Evolutionary conservation across 2,888 invertebrate species (phyloP), one percentile per base, ranked within the genome.

Genomic region (Platycheirus albimanus): DNA sequence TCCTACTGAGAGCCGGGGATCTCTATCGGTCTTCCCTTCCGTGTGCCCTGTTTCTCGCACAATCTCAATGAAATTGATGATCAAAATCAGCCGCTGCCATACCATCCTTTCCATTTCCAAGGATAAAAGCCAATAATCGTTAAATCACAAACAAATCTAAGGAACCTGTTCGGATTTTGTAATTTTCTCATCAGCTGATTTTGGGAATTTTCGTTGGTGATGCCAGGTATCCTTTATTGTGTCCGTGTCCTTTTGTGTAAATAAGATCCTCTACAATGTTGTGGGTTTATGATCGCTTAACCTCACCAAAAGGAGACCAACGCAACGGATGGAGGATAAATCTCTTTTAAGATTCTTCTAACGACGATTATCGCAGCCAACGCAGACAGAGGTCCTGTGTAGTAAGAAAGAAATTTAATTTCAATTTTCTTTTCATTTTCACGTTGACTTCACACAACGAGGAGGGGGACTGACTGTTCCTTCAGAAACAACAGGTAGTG

Each of bases 211-310:
- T 58, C 30, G 11, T 17, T 52, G n/a, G n/a, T n/a, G n/a, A n/a
- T n/a, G n/a, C 17, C 71, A 47, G 56, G 61, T 20, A 78, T 74
- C 69, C 78, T 78, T 78, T 6, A 24, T 4, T 83, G 43, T 77
- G 43, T n/a, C n/a, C n/a, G n/a, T 67, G 49, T 72, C 54, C 67
- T 69, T 56, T 81, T 77, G 70, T 67, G 15, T 69, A 3, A 6
- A 71, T 56, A 54, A 61, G 41, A 41, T 67, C 41, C 19, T 72
- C 64, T 61, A 54, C 58, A 71, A 38, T 58, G 83, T 74, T 78
- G 72, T 78, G 78, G 78, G 77, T 83, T 78, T 69, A 78, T 74
- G 61, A 77, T 71, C 71, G 63, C 77, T 71, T 77, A 76, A 71
- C 19, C 61, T 66, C 66, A 41, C 28, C 43, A 43, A 75, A 70